A percentile compares a stretch with the other conserved stretches of the same genome.
Conservation (phyloP, 2,797 vertebrate species). For the Eidolon dupreanum region DNA sequence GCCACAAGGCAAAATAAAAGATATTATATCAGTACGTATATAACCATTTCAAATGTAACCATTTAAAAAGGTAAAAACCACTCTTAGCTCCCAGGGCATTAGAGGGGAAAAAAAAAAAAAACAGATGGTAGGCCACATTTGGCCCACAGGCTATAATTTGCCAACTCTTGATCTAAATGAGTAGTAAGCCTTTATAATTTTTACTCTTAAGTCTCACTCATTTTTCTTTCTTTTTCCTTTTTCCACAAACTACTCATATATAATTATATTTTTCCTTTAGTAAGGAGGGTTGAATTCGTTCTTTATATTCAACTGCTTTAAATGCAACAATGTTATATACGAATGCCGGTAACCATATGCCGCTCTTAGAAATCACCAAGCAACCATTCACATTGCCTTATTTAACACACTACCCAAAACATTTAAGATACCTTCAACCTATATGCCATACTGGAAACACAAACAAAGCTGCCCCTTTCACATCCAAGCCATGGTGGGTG, state of each 20-base stretch:
- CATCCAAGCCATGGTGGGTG: background rate
- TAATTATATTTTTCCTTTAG: constrained; percentile 3
- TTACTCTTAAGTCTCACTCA: background rate
- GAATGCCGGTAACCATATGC: background rate
- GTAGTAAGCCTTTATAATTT: background rate
- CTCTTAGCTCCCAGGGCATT: background rate
- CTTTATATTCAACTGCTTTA: background rate
- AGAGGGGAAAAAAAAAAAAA: background rate
- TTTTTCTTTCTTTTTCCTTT: constrained; percentile 32
- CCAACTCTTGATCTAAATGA: background rate
- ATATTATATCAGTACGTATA: background rate
- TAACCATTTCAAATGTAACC: constrained; percentile 19
- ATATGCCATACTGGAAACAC: background rate
- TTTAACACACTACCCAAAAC: background rate
- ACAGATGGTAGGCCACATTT: background rate
- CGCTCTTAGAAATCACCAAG: background rate
- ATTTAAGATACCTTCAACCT: background rate
- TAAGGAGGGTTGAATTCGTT: background rate
- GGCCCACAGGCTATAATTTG: background rate
- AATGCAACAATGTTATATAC: background rate
- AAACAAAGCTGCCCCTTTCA: background rate
- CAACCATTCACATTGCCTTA: background rate
- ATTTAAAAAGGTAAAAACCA: constrained; percentile 21
- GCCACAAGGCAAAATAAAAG: background rate
- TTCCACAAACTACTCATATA: background rate